Percentiles rank a stretch among this genome's conserved stretches.
These are phyloP conservation scores for Hipparchia sbordonii DNA, from an alignment of 2,888 invertebrate species.

Conservation along the genomic window DNA sequence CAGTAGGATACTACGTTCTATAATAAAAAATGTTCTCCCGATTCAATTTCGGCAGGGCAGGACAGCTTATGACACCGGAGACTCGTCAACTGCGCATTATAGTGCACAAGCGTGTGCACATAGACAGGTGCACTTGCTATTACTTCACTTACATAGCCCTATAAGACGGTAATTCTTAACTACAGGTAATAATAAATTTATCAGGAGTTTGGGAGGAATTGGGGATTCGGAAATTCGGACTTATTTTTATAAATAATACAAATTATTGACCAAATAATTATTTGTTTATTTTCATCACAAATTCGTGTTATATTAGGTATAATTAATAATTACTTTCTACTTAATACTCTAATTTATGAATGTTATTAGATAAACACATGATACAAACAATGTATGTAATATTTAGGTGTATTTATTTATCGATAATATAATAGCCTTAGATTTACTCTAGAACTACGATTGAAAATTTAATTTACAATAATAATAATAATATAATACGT, in stretches of 20 bases:
- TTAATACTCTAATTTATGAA: constrained; percentile 37
- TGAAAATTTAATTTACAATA: constrained; percentile 61
- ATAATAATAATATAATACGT: constrained; percentile 35
- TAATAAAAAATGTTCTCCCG: too few species aligned
- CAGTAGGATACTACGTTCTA: too few species aligned
- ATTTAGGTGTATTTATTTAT: constrained; percentile 28
- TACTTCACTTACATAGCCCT: too few species aligned
- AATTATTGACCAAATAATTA: constrained; percentile 63
- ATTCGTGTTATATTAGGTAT: constrained; percentile 58
- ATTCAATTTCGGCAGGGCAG: too few species aligned
- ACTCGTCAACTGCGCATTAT: too few species aligned
- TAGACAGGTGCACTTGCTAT: too few species aligned
- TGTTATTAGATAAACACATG: constrained; percentile 57
- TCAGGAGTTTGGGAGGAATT: too few species aligned
- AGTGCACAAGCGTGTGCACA: too few species aligned
- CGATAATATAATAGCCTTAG: constrained; percentile 58
- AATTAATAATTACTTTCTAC: constrained; percentile 22
- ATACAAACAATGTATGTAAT: too few species aligned
- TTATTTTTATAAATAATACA: constrained; percentile 33
- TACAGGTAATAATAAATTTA: too few species aligned
- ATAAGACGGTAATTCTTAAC: too few species aligned
- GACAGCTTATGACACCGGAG: too few species aligned
- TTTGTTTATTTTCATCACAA: constrained; percentile 75
- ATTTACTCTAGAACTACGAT: constrained; percentile 48
- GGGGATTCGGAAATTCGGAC: neutral